A percentile compares a stretch with the other conserved stretches of the same genome.
Evolutionary conservation across 2,113 vertebrate species (phyloP).

Genomic region (Otus sunia): DNA sequence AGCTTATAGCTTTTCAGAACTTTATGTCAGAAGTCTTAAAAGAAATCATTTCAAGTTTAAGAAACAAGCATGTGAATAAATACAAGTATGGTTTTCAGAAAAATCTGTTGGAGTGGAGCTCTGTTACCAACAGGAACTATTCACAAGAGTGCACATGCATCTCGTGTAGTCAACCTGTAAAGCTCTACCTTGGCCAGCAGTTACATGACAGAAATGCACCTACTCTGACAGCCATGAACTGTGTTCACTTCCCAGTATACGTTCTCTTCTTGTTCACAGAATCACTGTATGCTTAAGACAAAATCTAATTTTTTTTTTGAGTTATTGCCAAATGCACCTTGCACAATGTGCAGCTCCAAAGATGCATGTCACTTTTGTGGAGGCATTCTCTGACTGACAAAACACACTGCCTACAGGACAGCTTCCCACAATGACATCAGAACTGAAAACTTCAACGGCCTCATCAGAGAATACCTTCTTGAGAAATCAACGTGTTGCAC

Average conservation of each 20-base stretch:
- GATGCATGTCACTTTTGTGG: background rate
- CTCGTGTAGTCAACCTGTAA: background rate
- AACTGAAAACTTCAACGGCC: background rate
- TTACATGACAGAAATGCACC: background rate
- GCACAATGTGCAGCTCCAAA: background rate
- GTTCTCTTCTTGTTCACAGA: background rate
- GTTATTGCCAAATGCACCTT: background rate
- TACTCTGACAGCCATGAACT: background rate
- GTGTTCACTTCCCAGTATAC: rapidly evolving
- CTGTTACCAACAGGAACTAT: background rate
- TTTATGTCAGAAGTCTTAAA: background rate
- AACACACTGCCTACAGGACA: background rate
- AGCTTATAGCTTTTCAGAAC: background rate
- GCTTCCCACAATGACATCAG: background rate
- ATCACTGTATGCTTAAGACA: background rate
- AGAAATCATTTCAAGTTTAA: background rate
- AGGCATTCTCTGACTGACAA: background rate
- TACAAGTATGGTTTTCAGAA: background rate
- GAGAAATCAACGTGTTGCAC: background rate
- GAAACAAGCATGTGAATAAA: background rate
- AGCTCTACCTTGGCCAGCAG: background rate
- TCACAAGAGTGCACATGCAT: background rate
- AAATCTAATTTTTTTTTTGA: background rate
- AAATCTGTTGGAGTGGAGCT: background rate
- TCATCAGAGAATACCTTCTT: background rate